Conservation (phyloP, 2,113 vertebrate genomes). For the Malurus cyaneus region DNA sequence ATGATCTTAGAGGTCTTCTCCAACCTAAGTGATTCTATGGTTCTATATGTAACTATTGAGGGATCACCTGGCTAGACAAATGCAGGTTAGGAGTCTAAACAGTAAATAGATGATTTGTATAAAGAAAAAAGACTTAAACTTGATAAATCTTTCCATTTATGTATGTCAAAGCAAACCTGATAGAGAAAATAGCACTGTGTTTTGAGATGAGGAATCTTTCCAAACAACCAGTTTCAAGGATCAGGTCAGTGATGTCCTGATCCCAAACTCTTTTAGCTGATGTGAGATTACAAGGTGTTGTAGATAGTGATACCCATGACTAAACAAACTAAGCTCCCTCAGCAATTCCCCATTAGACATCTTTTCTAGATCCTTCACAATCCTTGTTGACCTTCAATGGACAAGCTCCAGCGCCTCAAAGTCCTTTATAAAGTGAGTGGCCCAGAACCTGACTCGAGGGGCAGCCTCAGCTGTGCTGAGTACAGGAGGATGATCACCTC, state of each 20-base stretch:
- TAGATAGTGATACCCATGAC: rapidly evolving
- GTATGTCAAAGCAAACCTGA: not conserved
- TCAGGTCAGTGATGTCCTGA: not conserved
- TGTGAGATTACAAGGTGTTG: not conserved
- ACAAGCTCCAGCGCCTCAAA: not conserved
- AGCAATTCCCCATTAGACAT: not conserved
- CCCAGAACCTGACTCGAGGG: not conserved
- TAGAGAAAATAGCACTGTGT: not conserved
- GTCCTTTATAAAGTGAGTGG: not conserved
- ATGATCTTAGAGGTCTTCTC: not conserved
- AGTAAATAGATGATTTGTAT: not conserved
- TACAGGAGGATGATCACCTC: not conserved
- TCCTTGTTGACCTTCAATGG: not conserved
- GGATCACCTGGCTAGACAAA: not conserved
- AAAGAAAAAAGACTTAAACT: not conserved
- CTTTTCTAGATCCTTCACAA: not conserved
- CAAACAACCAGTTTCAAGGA: not conserved
- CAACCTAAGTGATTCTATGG: not conserved
- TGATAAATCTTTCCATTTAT: not conserved
- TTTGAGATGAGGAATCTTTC: not conserved
- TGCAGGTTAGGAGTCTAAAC: not conserved
- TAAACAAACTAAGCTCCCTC: not conserved
- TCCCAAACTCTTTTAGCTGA: not conserved
- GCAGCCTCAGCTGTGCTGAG: not conserved
- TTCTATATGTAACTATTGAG: not conserved